Base-by-base conservation (phyloP, 2,113 vertebrate genomes). In the Gallinago media region DNA sequence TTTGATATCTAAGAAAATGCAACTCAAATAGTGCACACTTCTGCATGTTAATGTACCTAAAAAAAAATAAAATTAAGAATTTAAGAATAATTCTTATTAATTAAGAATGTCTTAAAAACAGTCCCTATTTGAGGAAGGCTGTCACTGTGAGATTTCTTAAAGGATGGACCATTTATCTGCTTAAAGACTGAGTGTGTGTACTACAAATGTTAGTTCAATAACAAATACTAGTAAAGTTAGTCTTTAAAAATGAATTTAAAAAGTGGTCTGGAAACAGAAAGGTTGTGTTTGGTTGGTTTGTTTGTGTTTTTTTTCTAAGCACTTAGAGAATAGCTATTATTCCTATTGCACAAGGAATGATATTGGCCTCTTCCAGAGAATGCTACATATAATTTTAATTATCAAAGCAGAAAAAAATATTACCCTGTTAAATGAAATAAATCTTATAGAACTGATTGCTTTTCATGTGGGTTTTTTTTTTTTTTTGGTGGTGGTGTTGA, bases 231-330 rank as follows among this genome's bases (percentile, higher is more conserved):
- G 7, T 62, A 74, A 66, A 71, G 77, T 61, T 65, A 65, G 8
- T 56, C 7, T 50, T 71, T 74, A 4, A 73, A 34, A 56, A 63
- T 62, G 4, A 23, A 9, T n/a, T 73, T 4, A 52, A 76, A 59
- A 36, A 44, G 49, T 38, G 15, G 2, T 70, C 42, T 40, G 27
- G 31, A 82, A 88, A 74, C 40, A 31, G 27, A 70, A 85, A 55
- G 2, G 7, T 16, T 59, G 8, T 42, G 3, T 34, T 49, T 12
- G 22, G 2, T 58, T 58, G 1, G 0, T 68, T 73, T 13, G 2
- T 20, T 26, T 22, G 9, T 15, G 19, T 11, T 56, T 88, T 85
- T 40, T 46, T 46, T 46, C 18, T 46, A 65, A 42, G 6, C 11
- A 56, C 11, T 59, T 34, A 59, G 18, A 61, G 12, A 61, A 77